Evolutionary conservation across 2,797 vertebrate species (phyloP), one percentile per base, ranked within the genome.

Genomic region (Bovichtus variegatus): DNA sequence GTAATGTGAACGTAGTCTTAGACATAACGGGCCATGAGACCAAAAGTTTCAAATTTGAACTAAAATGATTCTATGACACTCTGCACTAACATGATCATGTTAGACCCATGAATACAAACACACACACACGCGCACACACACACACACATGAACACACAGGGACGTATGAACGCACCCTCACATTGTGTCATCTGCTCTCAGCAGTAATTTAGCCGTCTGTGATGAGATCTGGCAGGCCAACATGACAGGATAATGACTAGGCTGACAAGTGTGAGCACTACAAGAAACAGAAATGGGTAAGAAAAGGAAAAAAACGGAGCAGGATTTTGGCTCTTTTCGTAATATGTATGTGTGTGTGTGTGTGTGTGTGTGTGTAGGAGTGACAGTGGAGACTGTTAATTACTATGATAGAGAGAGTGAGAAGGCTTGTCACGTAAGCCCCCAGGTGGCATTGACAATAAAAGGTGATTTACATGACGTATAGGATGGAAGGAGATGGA

Each of bases 161-260:
- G 41, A 55, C 8, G 36, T 19, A 21, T n/a, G 53, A 69, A 47
- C 57, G 77, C 55, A 67, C 29, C 60, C 55, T 31, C 70, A 61
- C 57, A 84, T 12, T 67, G 21, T 76, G 74, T 88, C 51, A 81
- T 80, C 67, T 68, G 57, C 59, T 78, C 57, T 86, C 65, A 71
- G 71, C 61, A 81, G 80, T 88, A 80, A 89, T 89, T 91, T 89
- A 61, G 43, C 59, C 43, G 66, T 47, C 60, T 67, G 64, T 81
- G 82, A 92, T 91, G 78, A 78, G 78, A 83, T 84, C 82, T 83
- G 72, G 68, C 83, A 80, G 71, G 63, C 64, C 31, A 66, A 77
- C 64, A 76, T 86, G 87, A 92, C 87, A 88, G 71, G 86, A 86
- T 91, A 93, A 93, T 92, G 87, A 91, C 67, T 74, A 47, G 72